A percentile compares a stretch with the other conserved stretches of the same genome.
Evolutionary conservation across 2,888 invertebrate species (phyloP).

Genomic region (Dryocosmus kuriphilus): DNA sequence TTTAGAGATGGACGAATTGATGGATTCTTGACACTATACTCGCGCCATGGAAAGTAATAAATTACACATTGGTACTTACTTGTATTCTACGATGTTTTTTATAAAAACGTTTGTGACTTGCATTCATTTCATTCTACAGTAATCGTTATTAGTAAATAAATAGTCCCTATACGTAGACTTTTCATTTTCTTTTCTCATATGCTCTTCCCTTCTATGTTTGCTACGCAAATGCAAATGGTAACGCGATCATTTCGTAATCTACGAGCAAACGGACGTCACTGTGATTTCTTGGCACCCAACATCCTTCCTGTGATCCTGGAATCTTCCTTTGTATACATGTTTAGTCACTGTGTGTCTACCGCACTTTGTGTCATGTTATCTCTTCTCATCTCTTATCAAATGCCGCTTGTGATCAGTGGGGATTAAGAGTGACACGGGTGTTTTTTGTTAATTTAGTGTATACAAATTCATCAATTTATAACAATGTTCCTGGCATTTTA

Average conservation of each 20-base stretch:
- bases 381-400: slow-evolving; percentile 9
- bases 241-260: not conserved
- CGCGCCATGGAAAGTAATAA: slow-evolving; percentile 43
- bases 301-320: slow-evolving; percentile 58
- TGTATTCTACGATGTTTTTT: slow-evolving; percentile 23
- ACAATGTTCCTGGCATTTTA: too few relatives aligned
- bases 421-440: not conserved
- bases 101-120: slow-evolving; percentile 41
- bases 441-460: not conserved
- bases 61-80: slow-evolving; percentile 10
- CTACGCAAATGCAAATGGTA: not conserved
- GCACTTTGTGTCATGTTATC: not conserved
- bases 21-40: slow-evolving; percentile 47
- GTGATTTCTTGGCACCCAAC: slow-evolving; percentile 59
- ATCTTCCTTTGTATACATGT: slow-evolving; percentile 41
- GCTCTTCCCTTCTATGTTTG: not conserved
- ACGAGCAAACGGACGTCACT: slow-evolving; percentile 55
- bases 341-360: slow-evolving; percentile 6
- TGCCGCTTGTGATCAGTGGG: not conserved
- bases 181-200: not conserved
- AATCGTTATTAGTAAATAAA: slow-evolving; percentile 46
- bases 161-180: slow-evolving; percentile 8
- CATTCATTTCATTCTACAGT: slow-evolving; percentile 64
- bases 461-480: not conserved
- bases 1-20: slow-evolving; percentile 19